Evolutionary conservation across 2,797 vertebrate species (phyloP).

Genomic region (Myotis planiceps): DNA sequence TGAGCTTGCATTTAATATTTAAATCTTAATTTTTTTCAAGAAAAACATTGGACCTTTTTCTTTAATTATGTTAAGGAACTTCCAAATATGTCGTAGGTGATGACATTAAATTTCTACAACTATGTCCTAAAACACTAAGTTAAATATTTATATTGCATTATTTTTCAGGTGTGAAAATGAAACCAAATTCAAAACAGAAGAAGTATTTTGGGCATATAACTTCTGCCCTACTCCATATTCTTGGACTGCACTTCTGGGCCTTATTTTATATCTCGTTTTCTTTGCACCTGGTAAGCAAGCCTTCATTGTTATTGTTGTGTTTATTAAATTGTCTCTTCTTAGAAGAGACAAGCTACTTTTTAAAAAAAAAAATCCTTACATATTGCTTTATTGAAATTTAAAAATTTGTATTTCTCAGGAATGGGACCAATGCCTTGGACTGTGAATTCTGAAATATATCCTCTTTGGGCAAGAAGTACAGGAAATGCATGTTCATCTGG

Average conservation of each 20-base stretch:
- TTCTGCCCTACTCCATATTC: slow-evolving; percentile 97
- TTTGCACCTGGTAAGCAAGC: slow-evolving; percentile 94
- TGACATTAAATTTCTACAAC: slow-evolving; percentile 19
- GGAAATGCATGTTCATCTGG: slow-evolving; percentile 97
- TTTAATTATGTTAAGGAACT: neutral
- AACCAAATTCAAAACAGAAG: slow-evolving; percentile 89
- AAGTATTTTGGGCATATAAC: slow-evolving; percentile 96
- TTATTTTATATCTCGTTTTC: slow-evolving; percentile 94
- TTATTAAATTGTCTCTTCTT: neutral
- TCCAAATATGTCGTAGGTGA: neutral
- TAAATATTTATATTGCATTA: slow-evolving; percentile 40
- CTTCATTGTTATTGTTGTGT: neutral
- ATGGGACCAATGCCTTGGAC: slow-evolving; percentile 99
- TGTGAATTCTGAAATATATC: slow-evolving; percentile 99
- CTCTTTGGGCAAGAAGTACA: slow-evolving; percentile 98
- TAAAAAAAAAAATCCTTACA: neutral
- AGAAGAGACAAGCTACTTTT: neutral
- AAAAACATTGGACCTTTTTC: neutral
- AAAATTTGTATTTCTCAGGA: slow-evolving; percentile 86
- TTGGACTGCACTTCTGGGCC: slow-evolving; percentile 95
- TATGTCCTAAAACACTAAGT: neutral
- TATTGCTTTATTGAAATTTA: slow-evolving; percentile 36
- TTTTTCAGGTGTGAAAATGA: slow-evolving; percentile 94
- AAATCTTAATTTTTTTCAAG: neutral
- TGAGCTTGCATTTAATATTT: neutral